phyloP scores from a whole-genome alignment of 1,140 invertebrate species.

The Drosophila kanapiae region DNA sequence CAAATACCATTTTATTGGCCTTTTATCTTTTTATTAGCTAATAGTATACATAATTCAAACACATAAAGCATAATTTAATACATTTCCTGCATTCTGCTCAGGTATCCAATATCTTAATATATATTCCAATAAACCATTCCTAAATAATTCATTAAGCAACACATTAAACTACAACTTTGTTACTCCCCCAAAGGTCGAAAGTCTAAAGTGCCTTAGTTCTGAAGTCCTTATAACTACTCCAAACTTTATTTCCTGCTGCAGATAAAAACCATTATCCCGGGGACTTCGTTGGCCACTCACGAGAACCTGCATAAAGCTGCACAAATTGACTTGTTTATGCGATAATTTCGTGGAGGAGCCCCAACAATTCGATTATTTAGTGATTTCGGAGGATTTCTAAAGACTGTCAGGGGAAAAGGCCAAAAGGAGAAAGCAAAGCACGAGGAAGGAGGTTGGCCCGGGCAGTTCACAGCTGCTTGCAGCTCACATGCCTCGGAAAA shows the following conservation, averaged over 20 bases:
- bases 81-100: not conserved
- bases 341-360: constrained; percentile 47
- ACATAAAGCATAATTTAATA: not conserved
- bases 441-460: constrained; percentile 1
- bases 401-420: constrained; percentile 26
- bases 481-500: constrained; percentile 60
- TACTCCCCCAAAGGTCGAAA: not conserved
- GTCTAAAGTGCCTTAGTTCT: not conserved
- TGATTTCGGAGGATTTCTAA: constrained; percentile 65
- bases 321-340: constrained; percentile 78
- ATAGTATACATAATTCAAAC: not conserved
- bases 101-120: not conserved
- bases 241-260: constrained; percentile 16
- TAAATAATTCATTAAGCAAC: not conserved
- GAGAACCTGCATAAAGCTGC: constrained; percentile 49
- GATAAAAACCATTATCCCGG: constrained; percentile 22
- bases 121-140: not conserved
- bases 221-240: constrained; percentile 1
- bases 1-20: not conserved
- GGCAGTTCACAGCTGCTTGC: constrained; percentile 36
- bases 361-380: constrained; percentile 79
- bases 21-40: too few relatives aligned
- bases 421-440: not conserved
- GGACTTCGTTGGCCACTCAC: constrained; percentile 9
- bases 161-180: not conserved